Conservation (phyloP, 2,888 invertebrate genomes). For the Escarpia spicata region DNA sequence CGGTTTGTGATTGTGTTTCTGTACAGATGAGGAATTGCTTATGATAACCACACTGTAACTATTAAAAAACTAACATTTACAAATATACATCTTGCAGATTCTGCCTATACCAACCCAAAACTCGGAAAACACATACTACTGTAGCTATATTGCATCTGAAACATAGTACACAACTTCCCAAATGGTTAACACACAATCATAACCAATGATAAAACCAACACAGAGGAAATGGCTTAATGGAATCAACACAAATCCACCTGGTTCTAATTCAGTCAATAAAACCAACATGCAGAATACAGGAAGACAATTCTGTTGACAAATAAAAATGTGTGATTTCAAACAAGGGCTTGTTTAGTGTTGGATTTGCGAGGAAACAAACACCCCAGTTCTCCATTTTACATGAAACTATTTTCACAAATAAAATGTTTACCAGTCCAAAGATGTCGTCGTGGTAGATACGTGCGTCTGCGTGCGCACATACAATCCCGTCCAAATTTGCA, state of each 20-base stretch:
- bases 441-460: too few species aligned
- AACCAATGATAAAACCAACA: not conserved
- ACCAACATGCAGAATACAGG: too few species aligned
- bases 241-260: not conserved
- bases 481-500: too few species aligned
- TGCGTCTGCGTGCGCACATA: too few species aligned
- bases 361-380: not conserved
- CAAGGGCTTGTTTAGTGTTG: not conserved
- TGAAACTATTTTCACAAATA: not conserved
- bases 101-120: not conserved
- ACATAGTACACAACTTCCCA: not conserved
- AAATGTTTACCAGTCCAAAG: too few species aligned
- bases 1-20: not conserved
- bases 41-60: not conserved
- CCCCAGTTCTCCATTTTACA: not conserved
- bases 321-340: not conserved
- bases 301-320: too few species aligned
- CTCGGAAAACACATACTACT: not conserved
- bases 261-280: too few species aligned
- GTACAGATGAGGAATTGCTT: not conserved
- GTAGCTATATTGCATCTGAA: not conserved
- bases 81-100: not conserved
- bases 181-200: not conserved
- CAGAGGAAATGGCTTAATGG: not conserved
- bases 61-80: too few species aligned